phyloP scores from a whole-genome alignment of 2,888 invertebrate species.

The Formica aserva region DNA sequence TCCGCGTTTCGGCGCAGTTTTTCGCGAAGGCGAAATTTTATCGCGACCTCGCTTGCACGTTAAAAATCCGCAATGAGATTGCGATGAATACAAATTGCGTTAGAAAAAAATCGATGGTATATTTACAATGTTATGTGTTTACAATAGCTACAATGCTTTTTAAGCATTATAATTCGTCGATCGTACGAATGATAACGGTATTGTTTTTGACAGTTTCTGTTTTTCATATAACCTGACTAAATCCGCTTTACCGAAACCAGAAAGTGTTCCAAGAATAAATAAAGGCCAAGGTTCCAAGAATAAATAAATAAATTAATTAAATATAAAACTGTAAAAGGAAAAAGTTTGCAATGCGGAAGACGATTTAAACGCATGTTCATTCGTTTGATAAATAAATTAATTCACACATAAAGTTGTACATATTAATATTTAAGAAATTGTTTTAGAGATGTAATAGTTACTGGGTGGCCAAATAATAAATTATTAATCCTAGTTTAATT shows the following conservation, averaged over 20 bases:
- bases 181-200: neutral
- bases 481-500: neutral
- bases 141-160: neutral
- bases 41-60: slow-evolving; percentile 44
- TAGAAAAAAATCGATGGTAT: slow-evolving; percentile 42
- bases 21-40: slow-evolving; percentile 49
- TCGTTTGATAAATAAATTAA: neutral
- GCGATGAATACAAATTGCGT: slow-evolving; percentile 49
- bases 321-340: neutral
- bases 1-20: slow-evolving; percentile 10
- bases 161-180: slow-evolving; percentile 1
- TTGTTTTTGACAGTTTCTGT: neutral
- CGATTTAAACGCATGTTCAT: neutral
- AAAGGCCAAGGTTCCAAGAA: neutral
- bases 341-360: neutral
- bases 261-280: neutral
- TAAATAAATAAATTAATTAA: neutral
- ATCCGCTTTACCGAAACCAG: neutral
- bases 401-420: neutral
- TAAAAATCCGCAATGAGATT: slow-evolving; percentile 15
- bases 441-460: neutral
- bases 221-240: neutral
- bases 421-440: neutral
- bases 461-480: neutral
- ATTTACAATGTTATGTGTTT: neutral